A percentile compares a stretch with the other conserved stretches of the same genome.
Conservation (phyloP, 2,888 invertebrate genomes). For the Rotaria sp. region DNA sequence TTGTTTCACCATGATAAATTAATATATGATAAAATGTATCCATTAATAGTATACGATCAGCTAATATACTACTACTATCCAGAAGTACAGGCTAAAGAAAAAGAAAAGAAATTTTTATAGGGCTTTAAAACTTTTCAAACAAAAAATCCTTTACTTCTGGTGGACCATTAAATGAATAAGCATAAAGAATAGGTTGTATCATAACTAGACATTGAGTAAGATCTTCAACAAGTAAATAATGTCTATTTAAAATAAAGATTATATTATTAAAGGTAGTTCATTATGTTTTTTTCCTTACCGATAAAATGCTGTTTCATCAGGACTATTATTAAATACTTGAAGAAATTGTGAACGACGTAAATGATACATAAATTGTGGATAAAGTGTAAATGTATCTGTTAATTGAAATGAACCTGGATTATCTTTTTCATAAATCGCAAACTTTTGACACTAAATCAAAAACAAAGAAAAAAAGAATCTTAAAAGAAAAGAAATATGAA, state of each 20-base stretch:
- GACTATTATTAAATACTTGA: constrained; percentile 98
- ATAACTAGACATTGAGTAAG: constrained; percentile 92
- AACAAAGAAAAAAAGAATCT: constrained; percentile 33
- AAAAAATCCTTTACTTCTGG: not conserved
- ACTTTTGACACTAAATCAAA: constrained; percentile 82
- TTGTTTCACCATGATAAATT: constrained; percentile 97
- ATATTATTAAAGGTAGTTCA: not conserved
- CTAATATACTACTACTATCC: constrained; percentile 92
- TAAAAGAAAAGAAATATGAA: not conserved
- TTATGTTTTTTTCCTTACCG: constrained; percentile 59
- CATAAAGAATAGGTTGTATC: constrained; percentile 97
- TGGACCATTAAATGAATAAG: constrained; percentile 86
- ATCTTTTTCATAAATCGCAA: constrained; percentile 94
- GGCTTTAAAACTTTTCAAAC: too few species aligned
- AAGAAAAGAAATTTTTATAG: not conserved
- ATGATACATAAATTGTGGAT: constrained; percentile 99
- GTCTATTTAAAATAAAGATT: constrained; percentile 60
- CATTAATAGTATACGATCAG: constrained; percentile 93
- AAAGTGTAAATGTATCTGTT: constrained; percentile 89
- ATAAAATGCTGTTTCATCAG: constrained; percentile 97
- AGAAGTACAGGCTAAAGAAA: constrained; percentile 74
- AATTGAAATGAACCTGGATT: constrained; percentile 91
- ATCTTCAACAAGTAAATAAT: constrained; percentile 93
- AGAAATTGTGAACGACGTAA: constrained; percentile 92
- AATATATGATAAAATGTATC: constrained; percentile 99